Conservation (phyloP, 1,140 invertebrate species). For the Drosophila baimaii region DNA sequence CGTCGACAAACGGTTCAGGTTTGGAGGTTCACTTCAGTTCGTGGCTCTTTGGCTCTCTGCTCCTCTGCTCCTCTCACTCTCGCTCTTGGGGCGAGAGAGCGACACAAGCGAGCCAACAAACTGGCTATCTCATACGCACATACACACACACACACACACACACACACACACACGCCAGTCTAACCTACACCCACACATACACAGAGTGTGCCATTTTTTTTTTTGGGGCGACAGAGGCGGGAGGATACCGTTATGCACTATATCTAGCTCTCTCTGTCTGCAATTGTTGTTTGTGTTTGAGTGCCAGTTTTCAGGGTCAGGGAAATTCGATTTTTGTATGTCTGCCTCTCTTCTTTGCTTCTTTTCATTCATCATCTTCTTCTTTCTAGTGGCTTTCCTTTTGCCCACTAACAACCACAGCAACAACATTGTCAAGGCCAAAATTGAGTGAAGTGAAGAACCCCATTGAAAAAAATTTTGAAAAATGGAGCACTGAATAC, state of each 20-base stretch:
- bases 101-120: slow-evolving; percentile 45
- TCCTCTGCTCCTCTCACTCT: slow-evolving; percentile 14
- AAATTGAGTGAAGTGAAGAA: slow-evolving; percentile 2
- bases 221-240: slow-evolving; percentile 41
- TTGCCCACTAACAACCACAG: slow-evolving; percentile 12
- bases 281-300: slow-evolving; percentile 40
- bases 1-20: slow-evolving; percentile 14
- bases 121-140: slow-evolving; percentile 45
- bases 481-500: background rate
- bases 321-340: slow-evolving; percentile 77
- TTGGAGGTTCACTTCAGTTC: slow-evolving; percentile 48
- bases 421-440: slow-evolving; percentile 24
- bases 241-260: slow-evolving; percentile 73
- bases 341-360: slow-evolving; percentile 11
- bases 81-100: slow-evolving; percentile 27
- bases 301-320: slow-evolving; percentile 76
- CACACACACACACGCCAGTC: background rate
- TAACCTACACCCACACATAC: slow-evolving; percentile 8
- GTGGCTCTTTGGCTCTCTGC: slow-evolving; percentile 21
- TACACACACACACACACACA: slow-evolving; percentile 4
- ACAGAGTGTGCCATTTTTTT: slow-evolving; percentile 34
- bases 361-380: slow-evolving; percentile 26
- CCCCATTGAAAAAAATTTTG: background rate
- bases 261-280: slow-evolving; percentile 40
- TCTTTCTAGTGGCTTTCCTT: slow-evolving; percentile 40